Percentiles rank a stretch among this genome's conserved stretches.
phyloP scores from a whole-genome alignment of 2,113 vertebrate genomes.

The Corythornis cristatus region DNA sequence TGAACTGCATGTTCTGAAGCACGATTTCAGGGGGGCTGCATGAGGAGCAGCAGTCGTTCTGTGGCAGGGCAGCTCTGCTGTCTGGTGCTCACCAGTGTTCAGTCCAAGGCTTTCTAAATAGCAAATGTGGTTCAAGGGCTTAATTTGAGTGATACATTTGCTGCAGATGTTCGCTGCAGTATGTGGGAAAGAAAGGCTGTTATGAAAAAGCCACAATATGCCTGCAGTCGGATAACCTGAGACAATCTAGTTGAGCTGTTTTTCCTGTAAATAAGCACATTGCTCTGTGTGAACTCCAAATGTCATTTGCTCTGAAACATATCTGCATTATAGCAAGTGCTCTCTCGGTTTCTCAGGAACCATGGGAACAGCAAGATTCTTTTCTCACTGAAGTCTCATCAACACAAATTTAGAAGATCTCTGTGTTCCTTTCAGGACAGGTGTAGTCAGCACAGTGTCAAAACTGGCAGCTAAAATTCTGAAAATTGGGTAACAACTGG shows the following conservation, averaged over 20 bases:
- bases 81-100: not conserved
- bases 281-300: not conserved
- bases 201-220: not conserved
- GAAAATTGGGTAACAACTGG: constrained; percentile 23
- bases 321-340: constrained; percentile 13
- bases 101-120: not conserved
- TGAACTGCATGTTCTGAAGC: not conserved
- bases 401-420: constrained; percentile 18
- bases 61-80: not conserved
- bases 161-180: not conserved
- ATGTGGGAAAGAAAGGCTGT: not conserved
- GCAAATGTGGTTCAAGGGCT: not conserved
- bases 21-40: not conserved
- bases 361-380: constrained; percentile 50
- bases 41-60: not conserved
- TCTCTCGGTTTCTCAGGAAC: constrained; percentile 35
- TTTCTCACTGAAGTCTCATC: constrained; percentile 31
- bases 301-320: constrained; percentile 29
- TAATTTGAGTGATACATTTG: not conserved
- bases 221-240: not conserved
- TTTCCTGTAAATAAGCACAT: not conserved
- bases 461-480: constrained; percentile 27
- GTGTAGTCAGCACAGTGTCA: constrained; percentile 45
- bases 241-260: not conserved
- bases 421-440: constrained; percentile 45